phyloP scores from a whole-genome alignment of 2,113 vertebrate species.

The Numida meleagris region DNA sequence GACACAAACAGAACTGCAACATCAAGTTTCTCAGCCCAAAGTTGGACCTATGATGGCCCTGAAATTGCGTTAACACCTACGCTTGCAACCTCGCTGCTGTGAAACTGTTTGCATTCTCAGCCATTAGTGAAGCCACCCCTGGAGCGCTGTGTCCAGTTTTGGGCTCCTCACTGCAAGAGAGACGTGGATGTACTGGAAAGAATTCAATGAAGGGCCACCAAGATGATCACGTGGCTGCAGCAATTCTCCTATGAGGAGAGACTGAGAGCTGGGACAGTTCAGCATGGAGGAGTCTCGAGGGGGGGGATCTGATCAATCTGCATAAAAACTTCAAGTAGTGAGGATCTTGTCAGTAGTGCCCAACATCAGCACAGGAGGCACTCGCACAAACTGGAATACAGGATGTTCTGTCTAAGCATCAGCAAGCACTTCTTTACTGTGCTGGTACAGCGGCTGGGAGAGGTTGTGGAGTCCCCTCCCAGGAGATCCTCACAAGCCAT shows the following conservation, averaged over 20 bases:
- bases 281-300: neutral
- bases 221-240: neutral
- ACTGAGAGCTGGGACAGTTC: neutral
- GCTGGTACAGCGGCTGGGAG: neutral
- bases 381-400: neutral
- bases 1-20: neutral
- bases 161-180: neutral
- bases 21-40: neutral
- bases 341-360: neutral
- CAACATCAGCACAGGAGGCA: neutral
- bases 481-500: neutral
- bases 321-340: neutral
- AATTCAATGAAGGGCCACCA: neutral
- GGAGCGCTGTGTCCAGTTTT: neutral
- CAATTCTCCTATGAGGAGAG: neutral
- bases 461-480: neutral
- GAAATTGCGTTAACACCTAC: neutral
- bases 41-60: too few relatives aligned
- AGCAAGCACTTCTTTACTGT: neutral
- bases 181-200: neutral
- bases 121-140: neutral
- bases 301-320: neutral
- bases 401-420: neutral
- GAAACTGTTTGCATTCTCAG: neutral
- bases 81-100: neutral